phyloP scores from a whole-genome alignment of 2,113 vertebrate species.

The Vanacampus margaritifer region DNA sequence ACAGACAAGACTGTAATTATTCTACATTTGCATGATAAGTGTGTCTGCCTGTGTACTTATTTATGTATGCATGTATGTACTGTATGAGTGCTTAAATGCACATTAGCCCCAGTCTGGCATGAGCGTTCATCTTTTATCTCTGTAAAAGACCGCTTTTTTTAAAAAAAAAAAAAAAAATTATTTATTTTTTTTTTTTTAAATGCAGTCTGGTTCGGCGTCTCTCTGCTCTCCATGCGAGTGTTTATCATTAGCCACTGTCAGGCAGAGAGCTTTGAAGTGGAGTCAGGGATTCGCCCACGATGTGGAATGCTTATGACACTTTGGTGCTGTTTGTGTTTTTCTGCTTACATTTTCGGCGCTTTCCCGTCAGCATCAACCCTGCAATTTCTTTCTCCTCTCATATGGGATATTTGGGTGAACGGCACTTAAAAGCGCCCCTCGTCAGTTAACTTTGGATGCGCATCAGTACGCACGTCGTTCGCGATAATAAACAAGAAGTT shows the following conservation, averaged over 20 bases:
- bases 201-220: conserved; percentile 57
- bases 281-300: conserved; percentile 50
- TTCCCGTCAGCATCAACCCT: conserved; percentile 12
- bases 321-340: conserved; percentile 39
- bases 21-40: conserved; percentile 69
- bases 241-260: conserved; percentile 68
- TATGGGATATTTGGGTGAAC: conserved; percentile 5
- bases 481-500: conserved; percentile 30
- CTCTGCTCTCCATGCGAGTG: conserved; percentile 67
- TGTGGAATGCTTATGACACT: conserved; percentile 53
- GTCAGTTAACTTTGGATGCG: conserved; percentile 30
- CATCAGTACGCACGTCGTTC: conserved; percentile 29
- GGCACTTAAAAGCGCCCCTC: conserved; percentile 10
- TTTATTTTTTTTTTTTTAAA: conserved; percentile 38
- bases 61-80: conserved; percentile 55
- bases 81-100: conserved; percentile 65
- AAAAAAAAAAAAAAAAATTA: too few species aligned
- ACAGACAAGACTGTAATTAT: conserved; percentile 66
- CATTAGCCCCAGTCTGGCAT: conserved; percentile 53
- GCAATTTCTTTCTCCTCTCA: conserved; percentile 5
- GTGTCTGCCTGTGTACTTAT: conserved; percentile 54
- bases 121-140: conserved; percentile 60
- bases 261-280: conserved; percentile 63
- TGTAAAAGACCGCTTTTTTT: conserved; percentile 23
- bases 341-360: conserved; percentile 34